A percentile compares a stretch with the other conserved stretches of the same genome.
Conservation (phyloP, 2,113 vertebrate species). For the Albula goreensis region DNA sequence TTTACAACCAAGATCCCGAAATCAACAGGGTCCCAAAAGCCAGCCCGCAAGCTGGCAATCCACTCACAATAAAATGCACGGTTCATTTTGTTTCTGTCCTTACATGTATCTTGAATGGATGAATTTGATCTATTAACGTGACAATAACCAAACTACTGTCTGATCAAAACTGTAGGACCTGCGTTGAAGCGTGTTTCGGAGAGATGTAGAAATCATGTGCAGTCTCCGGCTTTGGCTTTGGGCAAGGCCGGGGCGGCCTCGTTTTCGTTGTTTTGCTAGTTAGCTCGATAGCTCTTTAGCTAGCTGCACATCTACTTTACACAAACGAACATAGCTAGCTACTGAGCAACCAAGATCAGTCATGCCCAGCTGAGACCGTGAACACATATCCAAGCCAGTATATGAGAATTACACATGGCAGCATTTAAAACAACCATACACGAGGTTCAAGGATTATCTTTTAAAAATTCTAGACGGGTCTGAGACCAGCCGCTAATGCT, state of each 20-base stretch:
- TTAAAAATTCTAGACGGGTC: neutral
- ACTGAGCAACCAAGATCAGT: neutral
- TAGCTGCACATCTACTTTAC: too few relatives aligned
- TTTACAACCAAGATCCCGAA: neutral
- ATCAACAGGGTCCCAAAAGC: neutral
- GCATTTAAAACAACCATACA: neutral
- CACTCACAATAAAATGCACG: neutral
- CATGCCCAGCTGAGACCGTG: neutral
- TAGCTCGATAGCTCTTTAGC: neutral
- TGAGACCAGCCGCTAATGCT: neutral
- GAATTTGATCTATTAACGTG: neutral
- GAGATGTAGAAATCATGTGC: neutral
- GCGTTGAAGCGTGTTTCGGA: neutral
- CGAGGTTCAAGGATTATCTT: neutral
- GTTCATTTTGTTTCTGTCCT: neutral
- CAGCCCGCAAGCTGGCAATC: neutral
- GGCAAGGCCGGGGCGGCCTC: conserved; percentile 19
- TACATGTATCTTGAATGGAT: neutral
- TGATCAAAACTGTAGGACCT: neutral
- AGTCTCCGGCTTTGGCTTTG: conserved; percentile 17
- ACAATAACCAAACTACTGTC: neutral
- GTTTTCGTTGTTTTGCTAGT: neutral
- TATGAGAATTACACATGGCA: too few relatives aligned
- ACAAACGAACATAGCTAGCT: neutral
- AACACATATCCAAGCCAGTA: neutral